Conservation (phyloP, 1,140 invertebrate genomes). For the Pseudomyrmex gracilis region DNA sequence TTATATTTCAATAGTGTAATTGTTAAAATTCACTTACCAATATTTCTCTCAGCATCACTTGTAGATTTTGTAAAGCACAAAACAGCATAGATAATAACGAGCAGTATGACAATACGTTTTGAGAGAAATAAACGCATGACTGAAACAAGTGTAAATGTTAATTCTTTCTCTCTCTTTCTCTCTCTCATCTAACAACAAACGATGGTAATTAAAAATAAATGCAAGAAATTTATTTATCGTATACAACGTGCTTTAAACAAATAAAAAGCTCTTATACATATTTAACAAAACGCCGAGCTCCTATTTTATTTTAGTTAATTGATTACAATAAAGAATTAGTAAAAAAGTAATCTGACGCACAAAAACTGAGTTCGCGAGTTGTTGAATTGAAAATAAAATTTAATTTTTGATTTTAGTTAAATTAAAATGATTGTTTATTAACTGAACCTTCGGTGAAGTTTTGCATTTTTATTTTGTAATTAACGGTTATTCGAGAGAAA, state of each 20-base stretch:
- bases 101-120: slow-evolving; percentile 59
- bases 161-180: not conserved
- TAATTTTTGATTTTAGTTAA: too few relatives aligned
- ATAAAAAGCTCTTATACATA: too few relatives aligned
- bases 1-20: not conserved
- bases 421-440: not conserved
- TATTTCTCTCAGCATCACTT: slow-evolving; percentile 44
- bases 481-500: slow-evolving; percentile 5
- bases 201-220: too few relatives aligned
- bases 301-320: too few relatives aligned
- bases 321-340: too few relatives aligned
- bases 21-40: slow-evolving; percentile 52
- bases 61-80: slow-evolving; percentile 49
- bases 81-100: slow-evolving; percentile 48
- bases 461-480: slow-evolving; percentile 42
- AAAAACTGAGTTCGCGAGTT: too few relatives aligned
- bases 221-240: too few relatives aligned
- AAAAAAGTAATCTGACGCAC: too few relatives aligned
- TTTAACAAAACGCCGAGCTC: too few relatives aligned
- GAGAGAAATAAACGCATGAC: slow-evolving; percentile 70
- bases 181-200: too few relatives aligned
- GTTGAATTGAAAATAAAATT: too few relatives aligned
- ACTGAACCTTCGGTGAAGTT: not conserved
- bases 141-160: slow-evolving; percentile 59
- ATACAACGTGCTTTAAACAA: too few relatives aligned